phyloP scores from a whole-genome alignment of 2,888 invertebrate genomes.

The Tenthredo amoena region DNA sequence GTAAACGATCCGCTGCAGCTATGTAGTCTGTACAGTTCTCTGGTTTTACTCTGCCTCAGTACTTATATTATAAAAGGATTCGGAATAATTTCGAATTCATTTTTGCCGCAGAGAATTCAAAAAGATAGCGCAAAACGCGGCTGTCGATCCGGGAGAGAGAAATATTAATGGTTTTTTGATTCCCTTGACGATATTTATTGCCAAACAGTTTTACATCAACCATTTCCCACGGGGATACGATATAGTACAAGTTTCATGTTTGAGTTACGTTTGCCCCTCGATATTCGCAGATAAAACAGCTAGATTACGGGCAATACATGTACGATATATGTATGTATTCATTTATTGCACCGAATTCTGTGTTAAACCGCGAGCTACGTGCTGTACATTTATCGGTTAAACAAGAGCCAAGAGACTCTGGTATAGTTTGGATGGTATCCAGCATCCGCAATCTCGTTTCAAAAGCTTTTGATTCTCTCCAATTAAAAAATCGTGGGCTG shows the following conservation, averaged over 20 bases:
- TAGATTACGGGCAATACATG: neutral
- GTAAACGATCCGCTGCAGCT: slow-evolving; percentile 17
- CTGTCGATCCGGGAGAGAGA: neutral
- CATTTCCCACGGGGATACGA: neutral
- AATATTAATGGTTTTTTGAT: neutral
- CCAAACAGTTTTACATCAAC: neutral
- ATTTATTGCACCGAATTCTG: neutral
- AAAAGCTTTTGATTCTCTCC: slow-evolving; percentile 2
- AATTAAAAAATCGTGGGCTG: slow-evolving; percentile 2
- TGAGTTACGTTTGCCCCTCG: neutral
- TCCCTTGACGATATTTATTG: neutral
- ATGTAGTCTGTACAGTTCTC: neutral
- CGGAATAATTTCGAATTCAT: neutral
- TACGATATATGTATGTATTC: neutral
- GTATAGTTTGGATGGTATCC: slow-evolving; percentile 30
- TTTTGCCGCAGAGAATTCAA: neutral
- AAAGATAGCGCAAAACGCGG: neutral
- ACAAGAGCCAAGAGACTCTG: slow-evolving; percentile 13
- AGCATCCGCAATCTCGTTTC: slow-evolving; percentile 27
- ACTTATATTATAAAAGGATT: neutral
- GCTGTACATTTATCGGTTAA: slow-evolving; percentile 15
- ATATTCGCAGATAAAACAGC: neutral
- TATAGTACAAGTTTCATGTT: neutral
- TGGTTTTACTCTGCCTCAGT: neutral
- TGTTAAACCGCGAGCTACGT: slow-evolving; percentile 8